Evolutionary conservation across 2,888 invertebrate species (phyloP).

Genomic region (Rhyacophila evoluta): DNA sequence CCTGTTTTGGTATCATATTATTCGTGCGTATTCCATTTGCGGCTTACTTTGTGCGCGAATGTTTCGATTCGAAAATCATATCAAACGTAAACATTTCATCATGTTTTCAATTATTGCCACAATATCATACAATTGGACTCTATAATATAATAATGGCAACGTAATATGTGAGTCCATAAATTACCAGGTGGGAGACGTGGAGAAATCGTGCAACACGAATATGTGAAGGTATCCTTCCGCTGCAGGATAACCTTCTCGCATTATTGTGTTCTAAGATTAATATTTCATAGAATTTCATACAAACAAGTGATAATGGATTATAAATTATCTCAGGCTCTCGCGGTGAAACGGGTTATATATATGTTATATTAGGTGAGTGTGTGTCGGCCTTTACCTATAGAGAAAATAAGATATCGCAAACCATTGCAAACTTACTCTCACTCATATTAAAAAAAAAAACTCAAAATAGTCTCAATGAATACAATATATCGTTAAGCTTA

Average conservation of each 20-base stretch:
- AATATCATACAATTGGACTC: conserved; percentile 22
- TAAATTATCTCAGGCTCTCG: conserved; percentile 49
- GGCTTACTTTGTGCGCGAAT: background rate
- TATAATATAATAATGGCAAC: background rate
- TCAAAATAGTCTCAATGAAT: background rate
- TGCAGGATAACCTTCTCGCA: conserved; percentile 34
- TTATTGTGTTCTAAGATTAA: conserved; percentile 46
- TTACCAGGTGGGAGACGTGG: conserved; percentile 33
- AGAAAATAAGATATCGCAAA: background rate
- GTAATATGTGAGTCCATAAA: conserved; percentile 6
- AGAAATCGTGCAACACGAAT: conserved; percentile 47
- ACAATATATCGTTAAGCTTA: too few relatives aligned
- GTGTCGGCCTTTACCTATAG: conserved; percentile 15
- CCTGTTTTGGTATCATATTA: conserved; percentile 20
- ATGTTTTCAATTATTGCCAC: conserved; percentile 22
- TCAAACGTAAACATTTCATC: conserved; percentile 22
- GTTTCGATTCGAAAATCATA: conserved; percentile 12
- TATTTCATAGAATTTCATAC: conserved; percentile 48
- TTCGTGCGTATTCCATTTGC: conserved; percentile 15
- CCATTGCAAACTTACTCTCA: background rate
- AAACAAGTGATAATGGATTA: conserved; percentile 54
- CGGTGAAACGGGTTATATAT: conserved; percentile 33
- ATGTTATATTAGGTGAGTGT: conserved; percentile 22
- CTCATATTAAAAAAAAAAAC: background rate
- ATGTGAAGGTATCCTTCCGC: conserved; percentile 27